These are phyloP conservation scores for Hippotragus niger DNA, from an alignment of 2,113 vertebrate species.

Conservation along the genomic window DNA sequence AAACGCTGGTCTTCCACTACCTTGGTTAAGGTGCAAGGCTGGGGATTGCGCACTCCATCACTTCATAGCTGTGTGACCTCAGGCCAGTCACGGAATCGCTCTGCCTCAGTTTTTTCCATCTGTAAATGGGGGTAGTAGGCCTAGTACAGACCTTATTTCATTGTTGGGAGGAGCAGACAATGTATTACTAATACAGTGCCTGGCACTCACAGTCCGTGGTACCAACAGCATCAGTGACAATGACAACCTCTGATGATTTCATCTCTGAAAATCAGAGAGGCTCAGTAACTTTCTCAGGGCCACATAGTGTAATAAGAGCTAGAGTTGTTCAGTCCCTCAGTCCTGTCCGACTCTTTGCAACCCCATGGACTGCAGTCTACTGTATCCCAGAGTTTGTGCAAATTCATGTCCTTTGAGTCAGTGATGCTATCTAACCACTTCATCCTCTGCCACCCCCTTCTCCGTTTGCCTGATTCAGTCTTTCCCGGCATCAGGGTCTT, in stretches of 20 bases:
- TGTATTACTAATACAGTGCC: neutral
- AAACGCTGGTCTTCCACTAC: rapidly evolving
- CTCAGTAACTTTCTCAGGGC: neutral
- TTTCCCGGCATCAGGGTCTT: neutral
- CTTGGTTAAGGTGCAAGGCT: neutral
- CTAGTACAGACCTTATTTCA: neutral
- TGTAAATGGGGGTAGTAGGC: neutral
- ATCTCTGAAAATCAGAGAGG: neutral
- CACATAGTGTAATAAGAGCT: neutral
- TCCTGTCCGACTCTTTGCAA: neutral
- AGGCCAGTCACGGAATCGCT: neutral
- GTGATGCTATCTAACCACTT: neutral
- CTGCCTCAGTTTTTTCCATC: neutral
- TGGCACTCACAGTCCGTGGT: neutral
- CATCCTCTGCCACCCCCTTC: neutral
- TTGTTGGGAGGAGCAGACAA: neutral
- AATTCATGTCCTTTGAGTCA: neutral
- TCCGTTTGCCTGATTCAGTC: neutral
- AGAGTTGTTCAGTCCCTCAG: neutral
- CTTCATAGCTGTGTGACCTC: neutral
- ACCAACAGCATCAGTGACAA: rapidly evolving
- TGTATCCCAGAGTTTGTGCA: neutral
- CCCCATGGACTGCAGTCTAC: neutral
- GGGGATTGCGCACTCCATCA: too few relatives aligned
- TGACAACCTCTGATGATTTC: neutral